These are phyloP conservation scores for Harpagoxenus sublaevis DNA, from an alignment of 2,888 invertebrate species.

Conservation along the genomic window DNA sequence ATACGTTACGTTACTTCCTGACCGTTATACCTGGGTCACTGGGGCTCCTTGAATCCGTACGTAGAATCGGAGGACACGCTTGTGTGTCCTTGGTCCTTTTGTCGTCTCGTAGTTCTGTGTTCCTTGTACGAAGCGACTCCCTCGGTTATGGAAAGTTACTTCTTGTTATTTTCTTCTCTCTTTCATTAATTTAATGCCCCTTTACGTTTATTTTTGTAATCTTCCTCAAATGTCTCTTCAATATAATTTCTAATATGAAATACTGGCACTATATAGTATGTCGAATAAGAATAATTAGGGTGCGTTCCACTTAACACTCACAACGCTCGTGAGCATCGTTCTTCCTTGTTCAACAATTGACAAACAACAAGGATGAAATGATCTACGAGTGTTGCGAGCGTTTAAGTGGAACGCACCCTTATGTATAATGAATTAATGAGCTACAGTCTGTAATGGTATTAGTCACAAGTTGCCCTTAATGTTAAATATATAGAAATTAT, in stretches of 20 bases:
- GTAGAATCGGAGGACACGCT: not conserved
- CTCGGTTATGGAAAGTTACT: constrained; percentile 6
- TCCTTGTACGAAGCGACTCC: constrained; percentile 36
- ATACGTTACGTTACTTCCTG: not conserved
- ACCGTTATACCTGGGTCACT: not conserved
- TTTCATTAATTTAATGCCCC: not conserved
- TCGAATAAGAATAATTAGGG: too few relatives aligned
- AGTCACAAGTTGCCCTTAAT: not conserved
- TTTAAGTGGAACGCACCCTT: too few relatives aligned
- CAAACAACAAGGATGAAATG: too few relatives aligned
- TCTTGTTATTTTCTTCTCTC: not conserved
- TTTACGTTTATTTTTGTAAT: not conserved
- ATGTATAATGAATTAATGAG: not conserved
- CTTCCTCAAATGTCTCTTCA: not conserved
- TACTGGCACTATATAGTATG: not conserved
- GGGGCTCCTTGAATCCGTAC: not conserved
- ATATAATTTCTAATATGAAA: not conserved
- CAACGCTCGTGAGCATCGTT: too few relatives aligned
- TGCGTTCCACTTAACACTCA: too few relatives aligned
- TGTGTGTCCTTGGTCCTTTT: not conserved
- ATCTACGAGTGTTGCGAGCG: too few relatives aligned
- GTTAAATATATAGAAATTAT: not conserved
- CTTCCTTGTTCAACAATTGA: too few relatives aligned
- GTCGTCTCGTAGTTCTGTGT: constrained; percentile 28
- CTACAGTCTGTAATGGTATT: not conserved